Percentiles rank a stretch among this genome's conserved stretches.
phyloP scores from a whole-genome alignment of 2,888 invertebrate genomes.

The Caenorhabditis sinica region DNA sequence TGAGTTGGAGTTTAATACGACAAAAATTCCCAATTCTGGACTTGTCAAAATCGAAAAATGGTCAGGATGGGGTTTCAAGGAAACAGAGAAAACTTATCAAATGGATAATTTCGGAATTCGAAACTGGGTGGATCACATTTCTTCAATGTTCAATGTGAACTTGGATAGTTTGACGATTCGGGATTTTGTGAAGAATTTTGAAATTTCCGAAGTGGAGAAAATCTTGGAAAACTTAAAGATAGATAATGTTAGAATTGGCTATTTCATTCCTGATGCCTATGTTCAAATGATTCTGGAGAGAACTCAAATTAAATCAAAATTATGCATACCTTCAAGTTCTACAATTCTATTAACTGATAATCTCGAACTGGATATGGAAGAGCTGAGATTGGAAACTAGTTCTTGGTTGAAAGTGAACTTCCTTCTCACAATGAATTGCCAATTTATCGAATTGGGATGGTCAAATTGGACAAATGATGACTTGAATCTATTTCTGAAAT shows the following conservation, averaged over 20 bases:
- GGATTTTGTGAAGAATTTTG: neutral
- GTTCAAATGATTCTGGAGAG: slow-evolving; percentile 1
- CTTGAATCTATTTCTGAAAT: neutral
- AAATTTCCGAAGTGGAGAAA: neutral
- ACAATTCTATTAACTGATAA: neutral
- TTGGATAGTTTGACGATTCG: neutral
- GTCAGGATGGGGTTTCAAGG: neutral
- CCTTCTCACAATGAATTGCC: neutral
- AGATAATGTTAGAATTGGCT: neutral
- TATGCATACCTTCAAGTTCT: neutral
- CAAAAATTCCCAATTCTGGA: neutral
- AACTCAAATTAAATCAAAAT: neutral
- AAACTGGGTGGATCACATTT: slow-evolving; percentile 14
- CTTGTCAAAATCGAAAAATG: neutral
- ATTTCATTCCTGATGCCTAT: neutral
- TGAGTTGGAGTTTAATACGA: neutral
- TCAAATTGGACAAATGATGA: neutral
- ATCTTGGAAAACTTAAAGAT: neutral
- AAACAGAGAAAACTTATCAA: neutral
- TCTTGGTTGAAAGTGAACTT: neutral
- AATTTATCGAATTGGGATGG: slow-evolving; percentile 4
- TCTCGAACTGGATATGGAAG: neutral
- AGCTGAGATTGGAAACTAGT: neutral
- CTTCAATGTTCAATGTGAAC: neutral
- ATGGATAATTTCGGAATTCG: slow-evolving; percentile 3